Evolutionary conservation across 1,140 invertebrate species (phyloP).

Genomic region (Zaprionus camerounensis): DNA sequence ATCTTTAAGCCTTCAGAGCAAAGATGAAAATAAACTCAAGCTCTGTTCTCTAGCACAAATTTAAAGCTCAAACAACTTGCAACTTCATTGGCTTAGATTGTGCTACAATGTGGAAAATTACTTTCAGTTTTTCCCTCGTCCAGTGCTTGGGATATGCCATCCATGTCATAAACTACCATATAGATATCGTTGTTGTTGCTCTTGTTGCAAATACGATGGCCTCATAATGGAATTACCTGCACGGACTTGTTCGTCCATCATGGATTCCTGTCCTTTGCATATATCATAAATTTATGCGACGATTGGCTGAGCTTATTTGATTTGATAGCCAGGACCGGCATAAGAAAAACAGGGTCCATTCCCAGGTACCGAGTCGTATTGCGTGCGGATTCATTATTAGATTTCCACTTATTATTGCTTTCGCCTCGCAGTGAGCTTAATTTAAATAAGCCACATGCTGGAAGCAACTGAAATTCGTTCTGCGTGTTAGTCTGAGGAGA

Average conservation of each 20-base stretch:
- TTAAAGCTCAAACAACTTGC: slow-evolving; percentile 25
- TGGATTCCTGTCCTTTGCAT: slow-evolving; percentile 42
- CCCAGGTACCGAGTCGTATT: slow-evolving; percentile 1
- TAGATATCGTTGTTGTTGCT: slow-evolving; percentile 21
- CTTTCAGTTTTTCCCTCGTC: slow-evolving; percentile 49
- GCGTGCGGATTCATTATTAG: slow-evolving; percentile 55
- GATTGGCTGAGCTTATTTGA: slow-evolving; percentile 77
- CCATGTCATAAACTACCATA: slow-evolving; percentile 12
- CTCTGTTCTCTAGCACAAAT: slow-evolving; percentile 7
- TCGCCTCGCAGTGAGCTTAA: slow-evolving; percentile 21
- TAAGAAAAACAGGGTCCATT: background rate
- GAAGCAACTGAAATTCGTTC: slow-evolving; percentile 8
- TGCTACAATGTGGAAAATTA: slow-evolving; percentile 66
- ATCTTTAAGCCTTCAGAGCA: background rate
- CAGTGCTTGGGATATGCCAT: slow-evolving; percentile 25
- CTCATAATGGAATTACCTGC: slow-evolving; percentile 69
- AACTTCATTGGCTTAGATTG: slow-evolving; percentile 50
- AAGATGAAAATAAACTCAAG: background rate
- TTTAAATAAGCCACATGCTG: slow-evolving; percentile 37
- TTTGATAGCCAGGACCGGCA: slow-evolving; percentile 49
- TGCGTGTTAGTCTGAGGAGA: slow-evolving; percentile 2
- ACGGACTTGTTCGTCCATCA: slow-evolving; percentile 11
- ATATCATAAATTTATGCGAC: slow-evolving; percentile 75
- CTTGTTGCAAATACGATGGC: slow-evolving; percentile 63
- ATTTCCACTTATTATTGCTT: slow-evolving; percentile 64